Conservation (phyloP, 2,888 invertebrate species). For the Anarsia innoxiella region DNA sequence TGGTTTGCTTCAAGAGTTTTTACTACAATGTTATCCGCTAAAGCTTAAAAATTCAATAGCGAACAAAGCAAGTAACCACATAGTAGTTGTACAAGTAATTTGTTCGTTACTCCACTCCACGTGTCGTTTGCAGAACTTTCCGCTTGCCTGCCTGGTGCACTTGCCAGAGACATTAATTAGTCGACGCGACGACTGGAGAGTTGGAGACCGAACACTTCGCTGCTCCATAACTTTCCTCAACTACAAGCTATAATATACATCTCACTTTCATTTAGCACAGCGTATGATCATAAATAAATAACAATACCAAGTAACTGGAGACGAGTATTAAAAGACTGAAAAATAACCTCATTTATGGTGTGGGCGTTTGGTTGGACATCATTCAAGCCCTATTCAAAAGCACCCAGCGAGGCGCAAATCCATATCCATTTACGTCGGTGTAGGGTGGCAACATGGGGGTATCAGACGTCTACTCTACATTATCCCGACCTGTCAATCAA, state of each 20-base stretch:
- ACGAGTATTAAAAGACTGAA: no score
- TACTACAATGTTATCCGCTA: no score
- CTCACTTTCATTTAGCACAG: constrained; percentile 6
- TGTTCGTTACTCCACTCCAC: no score
- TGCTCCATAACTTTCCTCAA: constrained; percentile 11
- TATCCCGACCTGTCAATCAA: constrained; percentile 55
- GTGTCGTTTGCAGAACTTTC: constrained; percentile 3
- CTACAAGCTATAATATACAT: constrained; percentile 2
- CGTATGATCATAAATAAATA: constrained; percentile 1
- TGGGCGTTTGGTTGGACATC: constrained; percentile 32
- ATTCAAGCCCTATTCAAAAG: constrained; percentile 42
- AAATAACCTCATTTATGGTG: constrained; percentile 33
- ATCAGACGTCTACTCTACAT: constrained; percentile 38
- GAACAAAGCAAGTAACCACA: no score
- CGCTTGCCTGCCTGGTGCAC: constrained; percentile 4
- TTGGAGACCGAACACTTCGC: constrained; percentile 11
- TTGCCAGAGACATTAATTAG: constrained; percentile 12
- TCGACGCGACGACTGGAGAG: constrained; percentile 4
- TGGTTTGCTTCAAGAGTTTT: no score
- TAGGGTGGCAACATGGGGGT: constrained; percentile 26
- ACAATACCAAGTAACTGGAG: not conserved
- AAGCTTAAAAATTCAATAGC: no score
- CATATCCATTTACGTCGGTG: constrained; percentile 43
- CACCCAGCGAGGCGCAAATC: constrained; percentile 39
- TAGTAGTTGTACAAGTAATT: no score